Conservation (phyloP, 2,113 vertebrate genomes). For the Muntiacus reevesi region DNA sequence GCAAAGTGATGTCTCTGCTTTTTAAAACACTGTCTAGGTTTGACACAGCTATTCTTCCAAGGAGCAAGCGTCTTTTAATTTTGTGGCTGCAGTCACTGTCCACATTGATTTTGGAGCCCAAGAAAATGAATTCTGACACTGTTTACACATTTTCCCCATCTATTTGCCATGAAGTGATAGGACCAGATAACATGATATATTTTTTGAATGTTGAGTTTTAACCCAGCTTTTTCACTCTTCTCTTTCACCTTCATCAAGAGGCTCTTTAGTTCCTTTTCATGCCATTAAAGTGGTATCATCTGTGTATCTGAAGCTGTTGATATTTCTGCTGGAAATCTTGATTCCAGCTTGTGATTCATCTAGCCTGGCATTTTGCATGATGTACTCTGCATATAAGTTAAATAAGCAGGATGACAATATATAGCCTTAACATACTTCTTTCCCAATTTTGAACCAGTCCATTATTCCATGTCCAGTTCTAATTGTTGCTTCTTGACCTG, state of each 20-base stretch:
- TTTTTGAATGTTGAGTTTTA: not conserved
- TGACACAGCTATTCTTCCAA: not conserved
- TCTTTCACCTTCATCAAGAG: not conserved
- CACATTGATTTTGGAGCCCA: not conserved
- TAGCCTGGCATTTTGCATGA: not conserved
- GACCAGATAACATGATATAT: not conserved
- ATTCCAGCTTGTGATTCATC: not conserved
- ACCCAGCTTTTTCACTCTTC: not conserved
- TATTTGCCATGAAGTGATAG: not conserved
- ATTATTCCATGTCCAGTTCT: not conserved
- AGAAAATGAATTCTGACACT: not conserved
- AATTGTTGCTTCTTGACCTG: not conserved
- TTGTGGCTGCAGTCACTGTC: not conserved
- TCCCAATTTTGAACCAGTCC: not conserved
- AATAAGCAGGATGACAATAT: not conserved
- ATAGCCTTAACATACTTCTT: not conserved
- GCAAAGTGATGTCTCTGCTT: not conserved
- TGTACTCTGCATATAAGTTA: not conserved
- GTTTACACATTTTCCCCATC: not conserved
- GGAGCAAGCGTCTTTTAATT: not conserved
- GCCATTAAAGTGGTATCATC: not conserved
- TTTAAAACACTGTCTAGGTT: not conserved
- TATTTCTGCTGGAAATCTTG: not conserved
- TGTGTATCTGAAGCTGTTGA: not conserved
- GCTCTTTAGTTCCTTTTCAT: not conserved